Evolutionary conservation across 2,113 vertebrate species (phyloP).

Genomic region (Prietella phreatophila): DNA sequence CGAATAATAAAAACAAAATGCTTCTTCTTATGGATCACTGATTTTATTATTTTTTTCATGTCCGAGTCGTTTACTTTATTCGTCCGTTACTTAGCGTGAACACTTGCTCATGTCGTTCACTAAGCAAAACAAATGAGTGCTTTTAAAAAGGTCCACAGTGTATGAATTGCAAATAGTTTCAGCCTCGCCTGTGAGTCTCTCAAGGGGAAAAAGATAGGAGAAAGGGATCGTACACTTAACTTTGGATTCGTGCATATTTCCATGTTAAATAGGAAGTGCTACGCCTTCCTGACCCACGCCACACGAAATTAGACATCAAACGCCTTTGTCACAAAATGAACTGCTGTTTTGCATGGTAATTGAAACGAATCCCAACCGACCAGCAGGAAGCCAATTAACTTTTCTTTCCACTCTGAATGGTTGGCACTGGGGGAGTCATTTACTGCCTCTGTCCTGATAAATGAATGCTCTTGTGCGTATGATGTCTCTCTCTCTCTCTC

Average conservation of each 20-base stretch:
- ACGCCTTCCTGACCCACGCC: conserved; percentile 58
- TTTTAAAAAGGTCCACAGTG: conserved; percentile 28
- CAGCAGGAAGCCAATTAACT: conserved; percentile 72
- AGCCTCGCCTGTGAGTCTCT: background rate
- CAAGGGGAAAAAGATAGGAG: background rate
- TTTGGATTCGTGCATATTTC: background rate
- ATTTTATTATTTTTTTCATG: background rate
- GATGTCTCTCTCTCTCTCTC: conserved; percentile 54
- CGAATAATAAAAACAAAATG: too few species aligned
- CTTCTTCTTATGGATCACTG: background rate
- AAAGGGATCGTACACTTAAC: conserved; percentile 29
- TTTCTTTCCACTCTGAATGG: conserved; percentile 56
- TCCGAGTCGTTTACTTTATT: background rate
- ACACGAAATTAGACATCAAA: conserved; percentile 65
- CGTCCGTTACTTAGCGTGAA: background rate
- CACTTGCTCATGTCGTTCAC: conserved; percentile 43
- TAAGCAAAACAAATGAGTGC: conserved; percentile 46
- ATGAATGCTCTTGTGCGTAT: conserved; percentile 58
- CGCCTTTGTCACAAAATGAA: conserved; percentile 68
- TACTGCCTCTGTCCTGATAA: conserved; percentile 55
- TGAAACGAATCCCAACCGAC: conserved; percentile 69
- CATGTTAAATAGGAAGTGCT: conserved; percentile 36
- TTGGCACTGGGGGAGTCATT: conserved; percentile 60
- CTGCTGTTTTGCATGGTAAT: conserved; percentile 70
- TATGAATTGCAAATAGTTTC: conserved; percentile 29